Conservation (phyloP, 2,888 invertebrate species). For the Lithophane semibrunnea region DNA sequence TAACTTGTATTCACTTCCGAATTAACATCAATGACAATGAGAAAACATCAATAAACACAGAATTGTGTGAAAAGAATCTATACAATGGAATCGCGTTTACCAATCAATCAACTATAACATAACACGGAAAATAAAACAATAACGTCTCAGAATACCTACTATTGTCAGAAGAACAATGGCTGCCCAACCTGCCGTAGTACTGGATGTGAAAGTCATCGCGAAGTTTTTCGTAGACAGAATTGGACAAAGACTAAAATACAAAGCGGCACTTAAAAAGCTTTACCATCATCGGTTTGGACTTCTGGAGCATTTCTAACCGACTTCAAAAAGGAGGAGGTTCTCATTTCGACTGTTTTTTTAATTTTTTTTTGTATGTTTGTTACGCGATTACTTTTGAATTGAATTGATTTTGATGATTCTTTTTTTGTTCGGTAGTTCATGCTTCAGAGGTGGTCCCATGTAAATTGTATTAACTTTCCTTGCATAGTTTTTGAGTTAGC, state of each 20-base stretch:
- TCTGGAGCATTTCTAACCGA: background rate
- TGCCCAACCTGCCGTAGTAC: background rate
- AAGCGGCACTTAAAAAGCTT: background rate
- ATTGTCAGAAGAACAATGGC: slow-evolving; percentile 29
- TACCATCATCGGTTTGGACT: background rate
- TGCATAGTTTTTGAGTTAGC: too few species aligned
- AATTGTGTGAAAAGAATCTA: slow-evolving; percentile 8
- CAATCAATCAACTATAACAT: slow-evolving; percentile 23
- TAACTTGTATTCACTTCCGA: background rate
- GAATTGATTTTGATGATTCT: too few species aligned
- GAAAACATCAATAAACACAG: background rate
- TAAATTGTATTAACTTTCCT: too few species aligned
- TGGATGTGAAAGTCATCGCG: background rate
- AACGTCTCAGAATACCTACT: slow-evolving; percentile 13
- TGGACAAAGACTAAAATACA: background rate
- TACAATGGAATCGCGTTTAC: slow-evolving; percentile 32
- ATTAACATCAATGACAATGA: slow-evolving; percentile 18
- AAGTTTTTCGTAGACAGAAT: slow-evolving; percentile 1
- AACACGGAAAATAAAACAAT: slow-evolving; percentile 39
- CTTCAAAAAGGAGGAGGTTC: too few species aligned
- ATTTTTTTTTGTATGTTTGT: too few species aligned
- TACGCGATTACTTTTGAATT: too few species aligned
- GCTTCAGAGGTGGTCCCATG: too few species aligned
- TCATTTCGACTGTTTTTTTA: too few species aligned
- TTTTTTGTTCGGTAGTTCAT: too few species aligned